Percentiles rank a stretch among this genome's conserved stretches.
phyloP scores from a whole-genome alignment of 1,140 invertebrate genomes.

The Halyomorpha halys region DNA sequence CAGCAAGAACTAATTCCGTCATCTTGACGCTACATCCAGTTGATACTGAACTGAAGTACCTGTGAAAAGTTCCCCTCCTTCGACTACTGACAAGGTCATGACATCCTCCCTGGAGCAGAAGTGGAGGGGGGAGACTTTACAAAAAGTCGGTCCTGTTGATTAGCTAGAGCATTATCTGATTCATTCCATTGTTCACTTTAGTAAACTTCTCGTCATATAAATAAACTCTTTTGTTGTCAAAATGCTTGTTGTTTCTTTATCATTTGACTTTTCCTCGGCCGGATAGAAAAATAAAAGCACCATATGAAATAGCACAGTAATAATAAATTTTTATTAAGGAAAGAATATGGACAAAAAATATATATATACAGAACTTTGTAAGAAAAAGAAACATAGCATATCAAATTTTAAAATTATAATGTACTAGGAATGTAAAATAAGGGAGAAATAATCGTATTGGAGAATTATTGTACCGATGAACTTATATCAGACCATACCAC shows the following conservation, averaged over 20 bases:
- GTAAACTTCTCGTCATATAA: not conserved
- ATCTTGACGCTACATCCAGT: not conserved
- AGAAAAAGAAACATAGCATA: no score
- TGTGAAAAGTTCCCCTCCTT: constrained; percentile 1
- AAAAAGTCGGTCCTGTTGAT: not conserved
- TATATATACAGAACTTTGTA: no score
- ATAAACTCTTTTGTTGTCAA: not conserved
- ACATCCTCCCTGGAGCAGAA: not conserved
- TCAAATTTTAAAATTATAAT: no score
- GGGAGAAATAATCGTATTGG: no score
- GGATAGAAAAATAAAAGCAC: no score
- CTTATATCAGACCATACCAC: no score
- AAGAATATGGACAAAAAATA: no score
- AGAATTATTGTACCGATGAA: no score
- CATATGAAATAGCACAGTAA: no score
- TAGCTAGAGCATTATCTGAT: not conserved
- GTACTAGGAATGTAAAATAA: no score
- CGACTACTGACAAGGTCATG: no score
- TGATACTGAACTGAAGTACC: constrained; percentile 6
- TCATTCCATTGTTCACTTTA: not conserved
- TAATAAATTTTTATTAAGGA: no score
- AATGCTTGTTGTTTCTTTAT: not conserved
- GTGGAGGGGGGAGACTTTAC: not conserved
- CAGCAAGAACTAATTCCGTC: not conserved
- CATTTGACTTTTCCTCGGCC: not conserved